These are phyloP conservation scores for Scrobipalpa atriplicella DNA, from an alignment of 2,888 invertebrate species.

Conservation along the genomic window DNA sequence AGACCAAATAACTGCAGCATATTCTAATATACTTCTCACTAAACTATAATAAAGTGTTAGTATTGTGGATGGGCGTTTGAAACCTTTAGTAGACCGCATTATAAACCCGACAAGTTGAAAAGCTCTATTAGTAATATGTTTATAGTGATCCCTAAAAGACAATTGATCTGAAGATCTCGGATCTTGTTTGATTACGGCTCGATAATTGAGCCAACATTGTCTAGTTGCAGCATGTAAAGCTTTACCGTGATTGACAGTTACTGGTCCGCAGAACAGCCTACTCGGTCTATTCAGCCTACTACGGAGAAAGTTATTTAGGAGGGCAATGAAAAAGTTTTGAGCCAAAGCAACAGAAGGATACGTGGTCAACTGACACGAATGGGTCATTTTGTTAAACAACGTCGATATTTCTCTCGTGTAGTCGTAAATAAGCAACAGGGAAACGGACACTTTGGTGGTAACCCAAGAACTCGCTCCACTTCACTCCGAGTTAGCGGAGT, in stretches of 20 bases:
- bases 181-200: constrained; percentile 17
- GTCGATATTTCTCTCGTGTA: constrained; percentile 44
- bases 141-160: no score
- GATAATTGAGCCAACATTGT: constrained; percentile 14
- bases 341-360: constrained; percentile 40
- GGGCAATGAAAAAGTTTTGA: constrained; percentile 43
- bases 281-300: neutral
- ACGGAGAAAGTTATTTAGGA: constrained; percentile 47
- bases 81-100: no score
- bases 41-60: no score
- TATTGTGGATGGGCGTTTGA: no score
- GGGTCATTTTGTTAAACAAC: constrained; percentile 46
- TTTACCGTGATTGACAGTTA: constrained; percentile 50
- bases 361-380: constrained; percentile 36
- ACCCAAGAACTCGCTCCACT: constrained; percentile 22
- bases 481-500: constrained; percentile 2
- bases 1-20: no score
- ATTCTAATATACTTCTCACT: no score
- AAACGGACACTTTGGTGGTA: constrained; percentile 19
- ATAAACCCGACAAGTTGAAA: no score
- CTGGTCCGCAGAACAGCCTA: constrained; percentile 4
- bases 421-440: constrained; percentile 39
- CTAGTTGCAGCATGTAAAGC: constrained; percentile 32
- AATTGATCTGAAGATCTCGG: no score
- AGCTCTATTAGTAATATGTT: no score